phyloP scores from a whole-genome alignment of 2,888 invertebrate genomes.

The Xylocampa areola region DNA sequence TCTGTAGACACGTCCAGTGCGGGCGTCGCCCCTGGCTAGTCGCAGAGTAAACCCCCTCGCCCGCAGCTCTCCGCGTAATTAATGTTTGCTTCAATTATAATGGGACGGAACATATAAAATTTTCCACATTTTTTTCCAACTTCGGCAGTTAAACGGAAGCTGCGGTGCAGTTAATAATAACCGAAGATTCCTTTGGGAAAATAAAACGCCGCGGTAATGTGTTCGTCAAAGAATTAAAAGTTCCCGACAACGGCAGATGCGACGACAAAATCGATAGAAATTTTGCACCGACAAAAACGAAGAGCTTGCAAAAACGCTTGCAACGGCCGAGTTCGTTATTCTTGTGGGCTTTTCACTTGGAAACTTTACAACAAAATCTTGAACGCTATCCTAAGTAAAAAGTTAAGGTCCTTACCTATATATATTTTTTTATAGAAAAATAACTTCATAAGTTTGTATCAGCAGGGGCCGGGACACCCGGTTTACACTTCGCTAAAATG shows the following conservation, averaged over 20 bases:
- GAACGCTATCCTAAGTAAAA: constrained; percentile 69
- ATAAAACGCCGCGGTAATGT: constrained; percentile 40
- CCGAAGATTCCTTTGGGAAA: constrained; percentile 47
- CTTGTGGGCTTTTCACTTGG: constrained; percentile 75
- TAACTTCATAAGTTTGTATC: constrained; percentile 54
- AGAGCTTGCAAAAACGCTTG: constrained; percentile 64
- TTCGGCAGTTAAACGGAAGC: constrained; percentile 61
- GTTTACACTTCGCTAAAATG: constrained; percentile 59
- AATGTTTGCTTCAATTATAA: constrained; percentile 81
- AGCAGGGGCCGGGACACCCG: constrained; percentile 50
- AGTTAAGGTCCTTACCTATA: constrained; percentile 65
- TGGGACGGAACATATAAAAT: constrained; percentile 65
- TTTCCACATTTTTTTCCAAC: constrained; percentile 61
- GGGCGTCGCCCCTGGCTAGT: constrained; percentile 41
- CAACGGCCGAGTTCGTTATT: constrained; percentile 70
- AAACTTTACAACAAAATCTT: constrained; percentile 75
- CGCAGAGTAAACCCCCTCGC: constrained; percentile 51
- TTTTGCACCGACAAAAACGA: constrained; percentile 54
- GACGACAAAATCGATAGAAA: constrained; percentile 62
- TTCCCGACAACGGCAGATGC: constrained; percentile 48
- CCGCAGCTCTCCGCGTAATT: constrained; percentile 72
- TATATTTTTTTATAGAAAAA: constrained; percentile 57
- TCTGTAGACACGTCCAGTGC: constrained; percentile 35
- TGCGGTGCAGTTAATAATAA: constrained; percentile 50
- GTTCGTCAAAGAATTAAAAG: constrained; percentile 51